Percentiles rank a stretch among this genome's conserved stretches.
These are phyloP conservation scores for Notiomystis cincta DNA, from an alignment of 2,113 vertebrate species.

Conservation along the genomic window DNA sequence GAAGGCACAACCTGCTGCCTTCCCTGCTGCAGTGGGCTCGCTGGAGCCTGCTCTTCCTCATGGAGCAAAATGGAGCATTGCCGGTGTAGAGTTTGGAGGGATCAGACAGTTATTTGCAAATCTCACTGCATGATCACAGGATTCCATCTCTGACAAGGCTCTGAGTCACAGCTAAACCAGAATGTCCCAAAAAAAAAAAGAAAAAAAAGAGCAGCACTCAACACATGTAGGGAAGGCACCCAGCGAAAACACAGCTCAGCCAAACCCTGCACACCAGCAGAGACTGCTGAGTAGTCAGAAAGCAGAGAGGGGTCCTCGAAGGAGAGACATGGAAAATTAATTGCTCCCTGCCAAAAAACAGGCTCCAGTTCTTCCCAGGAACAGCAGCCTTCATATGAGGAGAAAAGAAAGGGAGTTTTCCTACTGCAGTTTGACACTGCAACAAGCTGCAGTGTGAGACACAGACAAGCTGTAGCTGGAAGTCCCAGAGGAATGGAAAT, in stretches of 20 bases:
- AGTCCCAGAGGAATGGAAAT: background rate
- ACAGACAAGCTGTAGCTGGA: background rate
- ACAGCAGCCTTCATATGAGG: background rate
- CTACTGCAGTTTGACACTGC: background rate
- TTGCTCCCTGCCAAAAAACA: background rate
- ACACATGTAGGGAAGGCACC: background rate
- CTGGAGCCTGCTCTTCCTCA: background rate
- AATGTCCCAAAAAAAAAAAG: background rate
- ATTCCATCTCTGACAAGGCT: background rate
- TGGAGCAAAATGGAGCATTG: background rate
- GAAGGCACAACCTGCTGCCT: background rate
- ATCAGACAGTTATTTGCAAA: background rate
- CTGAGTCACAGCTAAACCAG: background rate
- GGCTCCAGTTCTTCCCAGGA: background rate
- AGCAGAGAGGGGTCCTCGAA: background rate
- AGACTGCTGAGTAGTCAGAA: background rate
- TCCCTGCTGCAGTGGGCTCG: background rate
- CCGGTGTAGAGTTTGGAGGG: background rate
- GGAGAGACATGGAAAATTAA: background rate
- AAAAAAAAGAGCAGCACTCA: background rate
- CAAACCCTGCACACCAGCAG: background rate
- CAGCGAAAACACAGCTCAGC: background rate
- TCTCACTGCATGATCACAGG: background rate
- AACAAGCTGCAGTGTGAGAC: background rate
- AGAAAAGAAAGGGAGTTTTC: background rate